phyloP scores from a whole-genome alignment of 2,888 invertebrate genomes.

The Tipula confusa region DNA sequence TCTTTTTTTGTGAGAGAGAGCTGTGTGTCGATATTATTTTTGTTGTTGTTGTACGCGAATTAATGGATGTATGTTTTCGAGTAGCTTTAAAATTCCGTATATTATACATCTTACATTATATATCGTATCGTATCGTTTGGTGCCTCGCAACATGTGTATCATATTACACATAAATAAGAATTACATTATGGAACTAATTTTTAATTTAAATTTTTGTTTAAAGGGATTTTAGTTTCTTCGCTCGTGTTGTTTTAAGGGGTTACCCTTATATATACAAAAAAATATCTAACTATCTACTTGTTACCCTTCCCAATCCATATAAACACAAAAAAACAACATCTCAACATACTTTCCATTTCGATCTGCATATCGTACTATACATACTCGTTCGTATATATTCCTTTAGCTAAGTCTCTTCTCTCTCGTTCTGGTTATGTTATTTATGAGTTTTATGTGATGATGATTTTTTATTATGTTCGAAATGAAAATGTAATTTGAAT shows the following conservation, averaged over 20 bases:
- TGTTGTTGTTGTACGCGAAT: constrained; percentile 12
- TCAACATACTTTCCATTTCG: neutral
- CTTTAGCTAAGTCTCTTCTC: neutral
- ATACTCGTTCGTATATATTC: neutral
- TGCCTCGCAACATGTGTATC: constrained; percentile 20
- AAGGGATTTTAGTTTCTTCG: neutral
- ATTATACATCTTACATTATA: neutral
- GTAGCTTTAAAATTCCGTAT: neutral
- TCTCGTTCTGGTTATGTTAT: neutral
- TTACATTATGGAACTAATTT: constrained; percentile 25
- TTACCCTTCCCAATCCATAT: neutral
- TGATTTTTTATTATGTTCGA: constrained; percentile 12
- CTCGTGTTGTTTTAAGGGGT: neutral
- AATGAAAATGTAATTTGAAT: constrained; percentile 20
- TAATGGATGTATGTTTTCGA: neutral
- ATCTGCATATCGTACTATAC: neutral
- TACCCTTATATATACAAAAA: neutral
- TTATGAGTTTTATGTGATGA: constrained; percentile 12
- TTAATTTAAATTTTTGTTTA: neutral
- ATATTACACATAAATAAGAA: constrained; percentile 12
- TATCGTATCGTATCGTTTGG: neutral
- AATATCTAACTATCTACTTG: too few relatives aligned
- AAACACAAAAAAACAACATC: neutral
- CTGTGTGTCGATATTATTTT: neutral
- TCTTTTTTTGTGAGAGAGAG: neutral